Percentiles rank a stretch among this genome's conserved stretches.
These are phyloP conservation scores for western clawed frog (Xenopus tropicalis) DNA, from an alignment of 2,113 vertebrate genomes.

Conservation along the genomic window UCB_Xtro_10.0 CM004450.2:79052001-79052500, in stretches of 20 bases:
- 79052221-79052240: not conserved
- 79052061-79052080: conserved; percentile 10
- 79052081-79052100: too few relatives aligned
- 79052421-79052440: too few relatives aligned
- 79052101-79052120: too few relatives aligned
- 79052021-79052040: not conserved
- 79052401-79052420: too few relatives aligned
- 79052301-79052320: conserved; percentile 20
- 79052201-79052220: not conserved
- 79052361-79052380: conserved; percentile 1
- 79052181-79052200: conserved; percentile 5
- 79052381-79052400: not conserved
- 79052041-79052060: conserved; percentile 22
- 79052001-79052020: too few relatives aligned
- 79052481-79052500: too few relatives aligned
- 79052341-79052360: conserved; percentile 17
- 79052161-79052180: not conserved
- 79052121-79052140: too few relatives aligned
- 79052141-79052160: not conserved
- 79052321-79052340: conserved; percentile 12
- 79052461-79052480: too few relatives aligned
- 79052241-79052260: not conserved
- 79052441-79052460: too few relatives aligned
- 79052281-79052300: conserved; percentile 1
- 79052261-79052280: not conserved